Evolutionary conservation across 2,888 invertebrate species (phyloP), one percentile per base, ranked within the genome.

Genomic region (Phasia obesa): DNA sequence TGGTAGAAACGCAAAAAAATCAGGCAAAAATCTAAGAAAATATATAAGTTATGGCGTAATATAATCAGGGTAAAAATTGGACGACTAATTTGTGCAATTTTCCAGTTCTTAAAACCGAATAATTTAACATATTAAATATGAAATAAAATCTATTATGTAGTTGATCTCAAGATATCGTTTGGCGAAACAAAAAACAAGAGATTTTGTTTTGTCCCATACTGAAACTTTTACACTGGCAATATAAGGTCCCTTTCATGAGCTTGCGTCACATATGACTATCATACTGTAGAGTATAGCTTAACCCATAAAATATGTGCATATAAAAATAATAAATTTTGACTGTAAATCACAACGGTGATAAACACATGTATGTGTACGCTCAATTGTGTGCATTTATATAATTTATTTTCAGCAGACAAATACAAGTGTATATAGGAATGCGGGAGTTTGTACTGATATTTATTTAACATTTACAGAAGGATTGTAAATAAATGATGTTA

Each of bases 271-370:
- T 9, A 51, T 44, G 9, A 7, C n/a, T 35, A 25, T 13, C 47
- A 70, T 47, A 38, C 44, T 70, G 62, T 77, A 11, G 17, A 17
- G 11, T 27, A 44, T 5, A 49, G 44, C 55, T 77, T 55, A 53
- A 67, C 51, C 65, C 79, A 53, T 73, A 73, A 53, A 35, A 53
- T 65, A 65, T 65, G 25, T 67, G 38, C 70, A 60, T 53, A 60
- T 49, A 83, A 78, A 83, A 82, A 78, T 79, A 83, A 79, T 79
- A 78, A 70, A 53, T 71, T 35, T 77, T 31, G 65, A 83, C 75
- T 60, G 79, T 79, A 79, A 83, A 83, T 83, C 78, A 82, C 51
- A 13, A 27, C 49, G 35, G 62, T 59, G 69, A 57, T 74, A 74
- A 69, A 78, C n/a, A 42, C 15, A 42, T 42, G 11, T 42, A 5